Evolutionary conservation across 1,140 invertebrate genomes (phyloP).

Genomic region (Atta cephalotes): DNA sequence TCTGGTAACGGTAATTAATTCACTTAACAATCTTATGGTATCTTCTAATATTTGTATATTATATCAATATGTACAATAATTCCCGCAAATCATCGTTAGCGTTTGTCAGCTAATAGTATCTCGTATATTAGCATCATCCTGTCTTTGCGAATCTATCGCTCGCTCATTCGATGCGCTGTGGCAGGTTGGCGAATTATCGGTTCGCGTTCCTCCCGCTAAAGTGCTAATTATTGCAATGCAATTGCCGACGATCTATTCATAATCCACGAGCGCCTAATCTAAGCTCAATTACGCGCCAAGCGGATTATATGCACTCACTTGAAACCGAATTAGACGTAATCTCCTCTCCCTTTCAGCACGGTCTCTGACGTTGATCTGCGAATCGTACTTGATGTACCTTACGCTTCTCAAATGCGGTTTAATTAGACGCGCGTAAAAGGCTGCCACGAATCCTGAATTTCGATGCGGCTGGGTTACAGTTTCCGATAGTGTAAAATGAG

Average conservation of each 20-base stretch:
- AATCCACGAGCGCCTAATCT: constrained; percentile 62
- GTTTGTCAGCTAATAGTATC: constrained; percentile 35
- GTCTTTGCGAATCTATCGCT: constrained; percentile 34
- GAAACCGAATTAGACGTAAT: constrained; percentile 62
- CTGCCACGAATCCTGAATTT: constrained; percentile 12
- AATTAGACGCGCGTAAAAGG: constrained; percentile 52
- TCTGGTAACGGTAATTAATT: background rate
- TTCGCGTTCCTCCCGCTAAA: constrained; percentile 37
- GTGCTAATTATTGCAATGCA: constrained; percentile 54
- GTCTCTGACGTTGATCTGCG: constrained; percentile 57
- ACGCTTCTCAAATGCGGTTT: constrained; percentile 40
- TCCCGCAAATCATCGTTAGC: constrained; percentile 16
- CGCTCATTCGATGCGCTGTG: background rate
- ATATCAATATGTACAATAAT: constrained; percentile 20
- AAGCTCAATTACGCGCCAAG: constrained; percentile 64
- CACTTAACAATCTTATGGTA: background rate
- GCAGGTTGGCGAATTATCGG: constrained; percentile 38
- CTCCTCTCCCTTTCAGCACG: constrained; percentile 8
- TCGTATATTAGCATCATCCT: constrained; percentile 40
- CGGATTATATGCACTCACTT: constrained; percentile 67
- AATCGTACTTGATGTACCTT: constrained; percentile 54
- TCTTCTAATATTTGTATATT: background rate
- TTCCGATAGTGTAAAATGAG: background rate
- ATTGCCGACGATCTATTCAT: constrained; percentile 71
- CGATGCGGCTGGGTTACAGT: background rate